A percentile compares a stretch with the other conserved stretches of the same genome.
Conservation (phyloP, 2,797 vertebrate species). For the Schizopygopsis malacanthus region DNA sequence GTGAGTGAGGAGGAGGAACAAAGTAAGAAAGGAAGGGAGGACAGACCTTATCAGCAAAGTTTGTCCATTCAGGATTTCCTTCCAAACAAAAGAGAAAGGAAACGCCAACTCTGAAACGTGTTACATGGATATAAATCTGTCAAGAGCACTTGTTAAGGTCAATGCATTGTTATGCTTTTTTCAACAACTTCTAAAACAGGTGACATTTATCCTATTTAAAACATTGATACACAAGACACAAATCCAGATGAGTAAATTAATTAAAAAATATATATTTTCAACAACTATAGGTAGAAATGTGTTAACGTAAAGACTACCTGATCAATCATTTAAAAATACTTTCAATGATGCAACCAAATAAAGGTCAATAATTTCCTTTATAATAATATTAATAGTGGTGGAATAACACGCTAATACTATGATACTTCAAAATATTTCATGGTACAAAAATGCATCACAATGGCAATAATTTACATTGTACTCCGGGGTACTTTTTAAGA, state of each 20-base stretch:
- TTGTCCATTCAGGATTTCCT: conserved; percentile 54
- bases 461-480: background rate
- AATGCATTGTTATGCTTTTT: conserved; percentile 33
- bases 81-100: conserved; percentile 51
- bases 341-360: background rate
- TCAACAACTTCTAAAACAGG: conserved; percentile 10
- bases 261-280: background rate
- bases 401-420: background rate
- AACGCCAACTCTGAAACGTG: conserved; percentile 41
- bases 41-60: conserved; percentile 49
- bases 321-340: background rate
- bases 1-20: conserved; percentile 33
- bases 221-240: background rate
- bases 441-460: background rate
- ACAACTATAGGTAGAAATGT: background rate
- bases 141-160: conserved; percentile 39
- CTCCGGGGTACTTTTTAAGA: background rate
- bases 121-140: conserved; percentile 55
- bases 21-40: conserved; percentile 44
- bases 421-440: background rate
- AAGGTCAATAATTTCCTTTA: background rate
- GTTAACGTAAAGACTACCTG: background rate
- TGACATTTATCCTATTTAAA: background rate
- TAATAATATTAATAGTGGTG: background rate
- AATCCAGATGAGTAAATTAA: background rate